These are phyloP conservation scores for Dermatophagoides farinae DNA, from an alignment of 1,140 invertebrate species.

Conservation along the genomic window DNA sequence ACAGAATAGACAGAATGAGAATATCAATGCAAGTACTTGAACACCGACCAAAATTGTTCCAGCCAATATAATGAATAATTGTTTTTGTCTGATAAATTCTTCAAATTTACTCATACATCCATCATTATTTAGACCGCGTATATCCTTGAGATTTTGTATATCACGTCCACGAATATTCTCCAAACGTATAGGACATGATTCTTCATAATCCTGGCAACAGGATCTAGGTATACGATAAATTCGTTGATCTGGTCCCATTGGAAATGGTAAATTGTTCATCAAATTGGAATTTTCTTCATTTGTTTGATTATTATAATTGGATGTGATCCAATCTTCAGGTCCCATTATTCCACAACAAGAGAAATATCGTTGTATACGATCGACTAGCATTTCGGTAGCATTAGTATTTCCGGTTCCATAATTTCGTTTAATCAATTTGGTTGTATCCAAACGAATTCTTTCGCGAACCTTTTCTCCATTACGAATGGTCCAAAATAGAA, in stretches of 20 bases:
- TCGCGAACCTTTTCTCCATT: constrained; percentile 31
- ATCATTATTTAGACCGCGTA: not conserved
- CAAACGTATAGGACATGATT: not conserved
- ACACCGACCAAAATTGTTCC: constrained; percentile 11
- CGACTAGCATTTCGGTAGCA: constrained; percentile 12
- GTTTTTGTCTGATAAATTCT: constrained; percentile 10
- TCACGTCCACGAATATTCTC: not conserved
- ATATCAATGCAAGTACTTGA: constrained; percentile 13
- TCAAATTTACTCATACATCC: constrained; percentile 13
- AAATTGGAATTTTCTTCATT: no score
- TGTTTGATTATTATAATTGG: constrained; percentile 9
- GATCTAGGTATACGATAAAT: constrained; percentile 11
- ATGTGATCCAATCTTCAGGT: constrained; percentile 19
- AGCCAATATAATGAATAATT: constrained; percentile 5
- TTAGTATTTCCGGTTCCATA: constrained; percentile 34
- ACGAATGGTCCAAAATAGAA: constrained; percentile 9
- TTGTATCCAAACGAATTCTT: constrained; percentile 37
- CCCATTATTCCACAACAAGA: constrained; percentile 21
- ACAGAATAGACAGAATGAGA: constrained; percentile 15
- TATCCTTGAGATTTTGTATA: not conserved
- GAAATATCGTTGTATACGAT: constrained; percentile 16
- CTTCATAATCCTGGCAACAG: constrained; percentile 4
- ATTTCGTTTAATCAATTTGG: constrained; percentile 42
- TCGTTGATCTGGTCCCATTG: not conserved
- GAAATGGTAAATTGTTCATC: not conserved